Evolutionary conservation across 1,140 invertebrate genomes (phyloP), one percentile per base, ranked within the genome.

Genomic region (Bactericera cockerelli): DNA sequence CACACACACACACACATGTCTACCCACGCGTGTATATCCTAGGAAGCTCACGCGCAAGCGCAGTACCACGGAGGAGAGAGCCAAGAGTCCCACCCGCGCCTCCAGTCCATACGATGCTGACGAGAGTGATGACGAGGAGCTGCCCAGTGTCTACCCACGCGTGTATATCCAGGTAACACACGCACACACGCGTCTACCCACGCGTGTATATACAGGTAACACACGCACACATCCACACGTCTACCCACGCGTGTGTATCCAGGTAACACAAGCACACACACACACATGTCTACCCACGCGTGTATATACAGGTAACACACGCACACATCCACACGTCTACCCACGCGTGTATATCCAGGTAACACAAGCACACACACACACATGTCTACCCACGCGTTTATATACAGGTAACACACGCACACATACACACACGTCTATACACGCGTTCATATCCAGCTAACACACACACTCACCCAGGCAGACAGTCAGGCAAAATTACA

Each of bases 311-410:
- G 26, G 1, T 64, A 63, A 36, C 63, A 63, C 16, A 49, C 42
- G 4, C 28, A 13, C 4, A 13, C 28, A 16, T 57, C 68, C 0
- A 70, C 71, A 25, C 69, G 78, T 78, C 28, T 86, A 89, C 69
- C 84, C 89, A 65, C 81, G 87, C 65, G 75, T 84, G 63, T 80
- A 81, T 63, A 80, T 83, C 67, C 80, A 83, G 73, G 79, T 81
- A 65, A 63, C n/a, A n/a, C n/a, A n/a, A n/a, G n/a, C 14, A 13
- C 24, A 59, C n/a, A 25, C 33, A 16, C 16, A 64, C 79, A 0
- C 75, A 79, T 56, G 78, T 78, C 28, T 86, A 89, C 69, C 84
- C 89, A 65, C 81, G 87, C 65, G 75, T 84, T 63, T 80, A 81
- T 63, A 80, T 83, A 67, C 80, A 83, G 73, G 79, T 81, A 65